phyloP scores from a whole-genome alignment of 2,888 invertebrate species.

The Watsonalla cultraria region DNA sequence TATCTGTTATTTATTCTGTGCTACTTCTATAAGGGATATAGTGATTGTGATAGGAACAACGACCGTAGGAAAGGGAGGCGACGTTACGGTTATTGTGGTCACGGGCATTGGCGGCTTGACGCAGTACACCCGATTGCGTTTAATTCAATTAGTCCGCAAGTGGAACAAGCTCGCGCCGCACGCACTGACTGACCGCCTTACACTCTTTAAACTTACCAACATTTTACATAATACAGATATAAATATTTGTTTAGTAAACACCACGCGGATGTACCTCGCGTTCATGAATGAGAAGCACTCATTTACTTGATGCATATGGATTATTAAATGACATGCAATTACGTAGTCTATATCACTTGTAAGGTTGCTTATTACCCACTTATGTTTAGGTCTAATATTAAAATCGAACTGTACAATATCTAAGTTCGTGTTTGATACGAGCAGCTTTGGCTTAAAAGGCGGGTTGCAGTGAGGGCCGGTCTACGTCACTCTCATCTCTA shows the following conservation, averaged over 20 bases:
- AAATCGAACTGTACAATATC: no score
- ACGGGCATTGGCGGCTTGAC: slow-evolving; percentile 30
- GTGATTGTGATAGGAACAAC: slow-evolving; percentile 27
- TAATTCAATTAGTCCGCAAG: slow-evolving; percentile 72
- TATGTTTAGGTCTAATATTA: no score
- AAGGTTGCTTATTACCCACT: no score
- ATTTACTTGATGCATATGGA: not conserved
- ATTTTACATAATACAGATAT: slow-evolving; percentile 27
- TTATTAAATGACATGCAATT: not conserved
- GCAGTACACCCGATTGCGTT: slow-evolving; percentile 57
- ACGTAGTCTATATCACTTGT: not conserved
- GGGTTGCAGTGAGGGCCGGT: no score
- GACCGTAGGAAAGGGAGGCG: slow-evolving; percentile 45
- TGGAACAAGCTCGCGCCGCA: slow-evolving; percentile 50
- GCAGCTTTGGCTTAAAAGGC: no score
- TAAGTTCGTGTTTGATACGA: no score
- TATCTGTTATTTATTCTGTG: no score
- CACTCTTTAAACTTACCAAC: slow-evolving; percentile 25
- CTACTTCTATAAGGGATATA: no score
- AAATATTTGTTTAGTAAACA: slow-evolving; percentile 31
- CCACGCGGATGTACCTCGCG: slow-evolving; percentile 16
- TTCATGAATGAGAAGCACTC: slow-evolving; percentile 21
- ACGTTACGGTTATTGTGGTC: slow-evolving; percentile 19
- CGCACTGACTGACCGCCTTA: slow-evolving; percentile 34
- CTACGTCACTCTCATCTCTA: no score